These are phyloP conservation scores for Melanotaenia pygmaea DNA, from an alignment of 2,797 vertebrate species.

Conservation along the genomic window DNA sequence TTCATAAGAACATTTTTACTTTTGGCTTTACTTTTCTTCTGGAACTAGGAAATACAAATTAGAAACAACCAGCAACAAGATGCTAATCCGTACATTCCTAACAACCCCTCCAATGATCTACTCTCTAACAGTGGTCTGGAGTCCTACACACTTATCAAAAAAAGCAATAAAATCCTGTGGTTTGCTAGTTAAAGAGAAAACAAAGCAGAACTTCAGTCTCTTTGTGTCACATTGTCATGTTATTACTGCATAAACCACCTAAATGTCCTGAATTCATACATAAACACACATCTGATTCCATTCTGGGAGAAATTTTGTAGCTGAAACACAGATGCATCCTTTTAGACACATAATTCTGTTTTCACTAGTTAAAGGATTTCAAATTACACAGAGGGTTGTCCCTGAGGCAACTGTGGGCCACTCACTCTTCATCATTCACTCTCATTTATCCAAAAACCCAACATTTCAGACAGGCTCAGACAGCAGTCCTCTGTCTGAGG, in stretches of 20 bases:
- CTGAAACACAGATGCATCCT: slow-evolving; percentile 54
- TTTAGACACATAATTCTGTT: slow-evolving; percentile 51
- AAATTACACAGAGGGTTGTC: slow-evolving; percentile 59
- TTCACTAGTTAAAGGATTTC: slow-evolving; percentile 36
- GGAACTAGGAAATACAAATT: slow-evolving; percentile 63
- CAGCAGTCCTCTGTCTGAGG: slow-evolving; percentile 45
- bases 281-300: slow-evolving; percentile 40
- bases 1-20: background rate
- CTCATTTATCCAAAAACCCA: slow-evolving; percentile 43
- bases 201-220: slow-evolving; percentile 56
- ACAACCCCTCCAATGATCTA: slow-evolving; percentile 34
- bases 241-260: slow-evolving; percentile 72
- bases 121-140: slow-evolving; percentile 22
- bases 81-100: slow-evolving; percentile 43
- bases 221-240: slow-evolving; percentile 64
- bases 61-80: slow-evolving; percentile 63
- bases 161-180: slow-evolving; percentile 55
- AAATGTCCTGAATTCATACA: slow-evolving; percentile 61
- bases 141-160: slow-evolving; percentile 43
- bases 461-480: slow-evolving; percentile 49
- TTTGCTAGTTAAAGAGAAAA: slow-evolving; percentile 43
- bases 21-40: slow-evolving; percentile 9
- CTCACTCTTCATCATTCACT: slow-evolving; percentile 51
- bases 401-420: slow-evolving; percentile 27
- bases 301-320: slow-evolving; percentile 37